Evolutionary conservation across 1,140 invertebrate genomes (phyloP), one percentile per base, ranked within the genome.

Genomic region (Drosophila tsacasi): DNA sequence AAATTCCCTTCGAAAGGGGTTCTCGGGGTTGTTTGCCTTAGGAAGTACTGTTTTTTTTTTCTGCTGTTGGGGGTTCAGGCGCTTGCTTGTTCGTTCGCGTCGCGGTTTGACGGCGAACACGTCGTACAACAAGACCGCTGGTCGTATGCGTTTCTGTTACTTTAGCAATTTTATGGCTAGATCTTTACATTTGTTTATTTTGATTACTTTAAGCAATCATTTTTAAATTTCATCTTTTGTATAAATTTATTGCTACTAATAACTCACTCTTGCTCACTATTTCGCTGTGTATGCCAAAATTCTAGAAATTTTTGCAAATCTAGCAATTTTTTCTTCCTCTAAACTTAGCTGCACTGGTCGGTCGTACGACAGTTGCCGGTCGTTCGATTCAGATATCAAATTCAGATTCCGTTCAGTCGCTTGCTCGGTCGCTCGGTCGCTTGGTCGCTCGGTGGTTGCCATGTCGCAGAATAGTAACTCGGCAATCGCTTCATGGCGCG

Each of bases 361-460:
- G 65, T 81, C 69, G 82, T 78, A 76, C 71, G 65, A 81, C 77
- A 46, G 39, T 42, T 57, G 15, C 50, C 19, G 23, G 23, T 40
- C 52, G 23, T 13, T 21, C 10, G 35, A 30, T 52, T 50, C 25
- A 17, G 12, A 15, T 47, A 23, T 47, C 7, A 47, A 25, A 19
- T 52, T 52, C 10, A 32, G 21, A 49, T 7, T 47, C 25, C n/a
- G 9, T 12, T 62, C 44, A n/a, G 60, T 61, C 59, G 37, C 17
- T 19, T 17, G 17, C 13, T 25, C 5, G 23, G 23, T 58, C 35
- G 40, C 15, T 46, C 12, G 27, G 27, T 27, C n/a, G n/a, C n/a
- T n/a, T n/a, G 30, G 30, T 30, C 30, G 9, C 30, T 30, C 30
- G 25, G 8, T 52, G 17, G 27, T 17, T 10, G 17, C 15, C 63